Percentiles rank a stretch among this genome's conserved stretches.
Conservation (phyloP, 2,888 invertebrate species). For the Trissonchulus sp. region DNA sequence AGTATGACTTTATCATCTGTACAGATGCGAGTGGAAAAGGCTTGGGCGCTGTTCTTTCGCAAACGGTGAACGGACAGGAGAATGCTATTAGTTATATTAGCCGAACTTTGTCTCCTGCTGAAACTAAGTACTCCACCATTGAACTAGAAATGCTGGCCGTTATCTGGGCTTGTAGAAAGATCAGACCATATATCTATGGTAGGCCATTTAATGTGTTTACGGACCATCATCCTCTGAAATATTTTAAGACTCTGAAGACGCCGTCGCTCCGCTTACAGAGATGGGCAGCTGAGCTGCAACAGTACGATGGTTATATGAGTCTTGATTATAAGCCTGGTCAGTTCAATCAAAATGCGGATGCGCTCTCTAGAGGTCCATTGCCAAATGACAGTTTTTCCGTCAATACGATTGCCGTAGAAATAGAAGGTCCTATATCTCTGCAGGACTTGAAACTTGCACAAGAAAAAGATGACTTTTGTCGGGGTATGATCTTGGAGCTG, state of each 20-base stretch:
- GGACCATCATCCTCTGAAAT: not conserved
- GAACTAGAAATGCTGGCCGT: not conserved
- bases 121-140: constrained; percentile 4
- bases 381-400: not conserved
- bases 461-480: too few relatives aligned
- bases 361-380: not conserved
- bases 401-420: not conserved
- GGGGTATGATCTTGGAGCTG: too few relatives aligned
- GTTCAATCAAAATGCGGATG: not conserved
- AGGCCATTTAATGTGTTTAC: not conserved
- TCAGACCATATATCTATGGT: not conserved
- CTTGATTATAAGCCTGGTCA: not conserved
- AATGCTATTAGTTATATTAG: not conserved
- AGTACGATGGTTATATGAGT: not conserved
- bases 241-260: not conserved
- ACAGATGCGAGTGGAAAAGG: not conserved
- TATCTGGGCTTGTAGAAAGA: not conserved
- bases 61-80: not conserved
- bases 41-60: not conserved
- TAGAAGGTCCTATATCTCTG: too few relatives aligned
- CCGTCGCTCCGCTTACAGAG: not conserved
- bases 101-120: not conserved
- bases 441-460: too few relatives aligned
- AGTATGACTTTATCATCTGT: not conserved
- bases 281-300: not conserved